These are phyloP conservation scores for Magallana ariakensis DNA, from an alignment of 1,140 invertebrate genomes.

Conservation along the genomic window DNA sequence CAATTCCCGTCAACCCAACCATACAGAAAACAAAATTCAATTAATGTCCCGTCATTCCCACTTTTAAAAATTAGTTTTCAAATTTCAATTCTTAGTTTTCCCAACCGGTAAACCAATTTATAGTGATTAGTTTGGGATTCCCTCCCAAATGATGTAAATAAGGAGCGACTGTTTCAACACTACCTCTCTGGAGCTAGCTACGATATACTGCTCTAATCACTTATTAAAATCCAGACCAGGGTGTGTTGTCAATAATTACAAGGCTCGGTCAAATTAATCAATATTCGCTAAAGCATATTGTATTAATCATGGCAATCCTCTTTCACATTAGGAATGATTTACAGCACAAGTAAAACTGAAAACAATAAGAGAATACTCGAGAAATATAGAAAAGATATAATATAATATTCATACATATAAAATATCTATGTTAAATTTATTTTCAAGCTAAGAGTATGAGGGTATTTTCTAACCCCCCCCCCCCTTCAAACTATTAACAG, in stretches of 20 bases:
- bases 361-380: too few species aligned
- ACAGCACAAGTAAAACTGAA: too few species aligned
- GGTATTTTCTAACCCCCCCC: too few species aligned
- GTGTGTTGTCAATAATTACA: neutral
- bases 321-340: neutral
- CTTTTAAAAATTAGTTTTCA: neutral
- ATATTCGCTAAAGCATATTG: neutral
- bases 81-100: neutral
- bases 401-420: too few species aligned
- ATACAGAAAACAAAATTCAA: neutral
- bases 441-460: too few species aligned
- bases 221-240: slow-evolving; percentile 12
- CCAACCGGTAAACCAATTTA: neutral
- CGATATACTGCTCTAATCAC: neutral
- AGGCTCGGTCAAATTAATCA: slow-evolving; percentile 25
- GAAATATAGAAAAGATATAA: too few species aligned
- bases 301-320: neutral
- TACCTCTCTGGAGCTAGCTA: neutral
- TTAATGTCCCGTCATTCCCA: neutral
- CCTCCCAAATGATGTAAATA: neutral
- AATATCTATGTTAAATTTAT: too few species aligned
- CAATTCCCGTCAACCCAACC: neutral
- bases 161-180: neutral
- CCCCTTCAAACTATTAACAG: neutral
- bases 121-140: neutral